Evolutionary conservation across 2,113 vertebrate species (phyloP), one percentile per base, ranked within the genome.

Genomic region (Neolamprologus kungweensis): DNA sequence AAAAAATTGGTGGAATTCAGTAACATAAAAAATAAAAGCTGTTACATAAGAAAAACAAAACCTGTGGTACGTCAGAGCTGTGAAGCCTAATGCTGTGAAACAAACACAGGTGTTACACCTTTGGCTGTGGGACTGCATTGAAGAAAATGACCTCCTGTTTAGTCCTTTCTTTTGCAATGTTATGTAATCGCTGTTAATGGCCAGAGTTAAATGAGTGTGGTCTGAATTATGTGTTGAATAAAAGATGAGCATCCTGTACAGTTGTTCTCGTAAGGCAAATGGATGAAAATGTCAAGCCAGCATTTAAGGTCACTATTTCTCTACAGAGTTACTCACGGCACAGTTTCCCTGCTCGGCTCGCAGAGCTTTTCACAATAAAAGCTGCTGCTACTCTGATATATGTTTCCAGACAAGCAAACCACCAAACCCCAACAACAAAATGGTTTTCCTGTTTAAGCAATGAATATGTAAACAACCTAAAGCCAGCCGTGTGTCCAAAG

Each of bases 241-340:
- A 89, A 91, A 89, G 75, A 90, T 89, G 71, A 89, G 51, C 12
- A 51, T 53, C 26, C 82, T 68, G 80, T 75, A 54, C 53, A 23
- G 83, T 54, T 65, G 86, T 80, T 92, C 84, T 80, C 54, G 26
- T 90, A 57, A 87, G 84, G 58, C 79, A 19, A 86, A 35, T 58
- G 86, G 84, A 86, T 68, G 71, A 78, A 92, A 89, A 90, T 88
- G 86, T 92, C 85, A 89, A 37, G 82, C 28, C 65, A 21, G 14
- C 40, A 51, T 92, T 87, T 87, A 84, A 92, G 88, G 88, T 88
- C 86, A 80, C 16, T 28, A 31, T 78, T 78, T 50, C 73, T 78
- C 73, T 33, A 50, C 45, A 78, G 42, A 78, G 45, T 51, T 33
- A 51, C 45, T 78, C 42, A 19, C 7, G 3, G 42, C 71, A 33